Conservation (phyloP, 2,888 invertebrate genomes). For the Eristalinus aeneus region DNA sequence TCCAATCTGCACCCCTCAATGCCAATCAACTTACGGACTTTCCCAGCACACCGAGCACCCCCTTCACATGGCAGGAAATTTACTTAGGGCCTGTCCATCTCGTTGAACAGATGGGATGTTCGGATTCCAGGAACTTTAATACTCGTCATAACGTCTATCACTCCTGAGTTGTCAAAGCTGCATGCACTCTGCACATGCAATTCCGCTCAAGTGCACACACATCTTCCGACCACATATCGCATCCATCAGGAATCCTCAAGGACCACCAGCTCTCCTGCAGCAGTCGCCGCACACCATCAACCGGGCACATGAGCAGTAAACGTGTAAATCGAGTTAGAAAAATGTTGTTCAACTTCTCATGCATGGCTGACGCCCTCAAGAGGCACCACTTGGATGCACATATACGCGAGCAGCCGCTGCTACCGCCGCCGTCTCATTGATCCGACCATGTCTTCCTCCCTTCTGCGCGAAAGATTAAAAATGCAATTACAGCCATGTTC, state of each 20-base stretch:
- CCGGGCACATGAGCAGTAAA: constrained; percentile 25
- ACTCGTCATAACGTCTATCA: constrained; percentile 41
- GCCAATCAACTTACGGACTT: background rate
- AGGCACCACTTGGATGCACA: constrained; percentile 4
- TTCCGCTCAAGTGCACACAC: constrained; percentile 47
- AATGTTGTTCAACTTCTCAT: constrained; percentile 62
- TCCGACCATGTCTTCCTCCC: constrained; percentile 14
- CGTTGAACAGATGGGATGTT: constrained; percentile 15
- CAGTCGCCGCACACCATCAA: background rate
- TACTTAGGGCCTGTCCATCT: background rate
- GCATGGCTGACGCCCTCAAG: constrained; percentile 64
- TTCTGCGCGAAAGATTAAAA: constrained; percentile 66
- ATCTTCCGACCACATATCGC: constrained; percentile 18
- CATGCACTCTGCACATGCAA: constrained; percentile 17
- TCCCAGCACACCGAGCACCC: background rate
- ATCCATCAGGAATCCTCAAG: constrained; percentile 44
- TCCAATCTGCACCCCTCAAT: background rate
- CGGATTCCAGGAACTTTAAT: constrained; percentile 46
- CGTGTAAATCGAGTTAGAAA: constrained; percentile 70
- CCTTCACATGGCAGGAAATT: background rate
- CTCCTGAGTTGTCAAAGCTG: background rate
- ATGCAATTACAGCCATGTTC: constrained; percentile 66
- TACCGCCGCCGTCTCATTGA: background rate
- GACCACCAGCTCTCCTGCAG: constrained; percentile 10
- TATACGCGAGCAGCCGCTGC: background rate